These are phyloP conservation scores for Crax fasciolata DNA, from an alignment of 2,797 vertebrate genomes.

Conservation along the genomic window DNA sequence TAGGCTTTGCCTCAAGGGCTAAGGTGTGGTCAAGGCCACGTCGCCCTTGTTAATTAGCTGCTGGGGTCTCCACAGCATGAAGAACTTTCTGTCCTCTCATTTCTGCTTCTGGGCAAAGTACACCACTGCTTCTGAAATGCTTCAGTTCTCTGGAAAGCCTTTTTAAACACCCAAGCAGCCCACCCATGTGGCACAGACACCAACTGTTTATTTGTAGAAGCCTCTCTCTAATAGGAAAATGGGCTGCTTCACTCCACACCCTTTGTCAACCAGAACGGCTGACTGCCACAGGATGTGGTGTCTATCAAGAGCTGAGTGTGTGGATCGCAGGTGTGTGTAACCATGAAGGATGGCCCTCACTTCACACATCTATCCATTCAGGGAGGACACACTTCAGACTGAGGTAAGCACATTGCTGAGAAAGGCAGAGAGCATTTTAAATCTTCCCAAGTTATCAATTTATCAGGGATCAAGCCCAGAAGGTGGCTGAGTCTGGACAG, in stretches of 20 bases:
- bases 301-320: neutral
- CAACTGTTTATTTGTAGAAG: slow-evolving; percentile 19
- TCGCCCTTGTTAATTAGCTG: neutral
- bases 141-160: neutral
- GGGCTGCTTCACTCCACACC: neutral
- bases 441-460: neutral
- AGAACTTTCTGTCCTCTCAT: neutral
- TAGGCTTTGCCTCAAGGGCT: neutral
- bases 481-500: neutral
- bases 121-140: neutral
- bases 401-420: neutral
- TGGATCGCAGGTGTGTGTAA: neutral
- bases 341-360: neutral
- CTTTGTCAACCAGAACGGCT: neutral
- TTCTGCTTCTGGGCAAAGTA: slow-evolving; percentile 33
- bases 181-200: slow-evolving; percentile 30
- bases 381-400: slow-evolving; percentile 24
- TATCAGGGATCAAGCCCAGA: neutral
- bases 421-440: neutral
- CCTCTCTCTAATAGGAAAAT: neutral
- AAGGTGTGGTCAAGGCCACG: neutral
- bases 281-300: neutral
- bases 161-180: neutral
- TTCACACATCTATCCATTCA: neutral
- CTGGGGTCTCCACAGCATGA: neutral